Evolutionary conservation across 2,888 invertebrate genomes (phyloP).

Genomic region (Fabriciana adippe): DNA sequence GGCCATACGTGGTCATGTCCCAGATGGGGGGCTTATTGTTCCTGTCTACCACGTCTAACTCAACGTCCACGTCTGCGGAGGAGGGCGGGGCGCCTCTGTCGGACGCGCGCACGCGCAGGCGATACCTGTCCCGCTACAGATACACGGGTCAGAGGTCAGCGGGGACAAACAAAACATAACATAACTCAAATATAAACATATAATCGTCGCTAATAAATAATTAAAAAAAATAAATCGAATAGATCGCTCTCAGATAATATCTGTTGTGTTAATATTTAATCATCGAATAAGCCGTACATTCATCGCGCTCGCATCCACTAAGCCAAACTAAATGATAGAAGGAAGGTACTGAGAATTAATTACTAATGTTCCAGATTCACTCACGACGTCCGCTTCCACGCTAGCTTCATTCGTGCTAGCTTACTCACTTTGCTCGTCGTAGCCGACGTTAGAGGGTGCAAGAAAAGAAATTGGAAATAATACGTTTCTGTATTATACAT

Average conservation of each 20-base stretch:
- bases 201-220: slow-evolving; percentile 77
- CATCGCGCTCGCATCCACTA: slow-evolving; percentile 71
- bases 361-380: slow-evolving; percentile 57
- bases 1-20: slow-evolving; percentile 97
- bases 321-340: slow-evolving; percentile 74
- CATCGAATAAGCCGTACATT: slow-evolving; percentile 50
- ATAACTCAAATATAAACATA: slow-evolving; percentile 81
- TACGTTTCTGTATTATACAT: slow-evolving; percentile 81
- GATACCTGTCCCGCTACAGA: slow-evolving; percentile 97
- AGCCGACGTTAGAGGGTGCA: slow-evolving; percentile 87
- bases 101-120: slow-evolving; percentile 97
- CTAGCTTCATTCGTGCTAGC: slow-evolving; percentile 65
- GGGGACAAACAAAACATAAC: slow-evolving; percentile 84
- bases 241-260: slow-evolving; percentile 65
- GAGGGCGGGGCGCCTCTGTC: slow-evolving; percentile 96
- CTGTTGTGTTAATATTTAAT: slow-evolving; percentile 45
- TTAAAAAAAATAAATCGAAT: slow-evolving; percentile 65
- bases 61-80: slow-evolving; percentile 97
- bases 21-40: slow-evolving; percentile 99
- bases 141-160: slow-evolving; percentile 89
- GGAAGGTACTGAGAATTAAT: slow-evolving; percentile 55
- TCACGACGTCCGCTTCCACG: slow-evolving; percentile 65
- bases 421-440: slow-evolving; percentile 86
- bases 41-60: slow-evolving; percentile 98
- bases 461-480: slow-evolving; percentile 85